Evolutionary conservation across 2,113 vertebrate species (phyloP).

Genomic region (Elephas maximus): DNA sequence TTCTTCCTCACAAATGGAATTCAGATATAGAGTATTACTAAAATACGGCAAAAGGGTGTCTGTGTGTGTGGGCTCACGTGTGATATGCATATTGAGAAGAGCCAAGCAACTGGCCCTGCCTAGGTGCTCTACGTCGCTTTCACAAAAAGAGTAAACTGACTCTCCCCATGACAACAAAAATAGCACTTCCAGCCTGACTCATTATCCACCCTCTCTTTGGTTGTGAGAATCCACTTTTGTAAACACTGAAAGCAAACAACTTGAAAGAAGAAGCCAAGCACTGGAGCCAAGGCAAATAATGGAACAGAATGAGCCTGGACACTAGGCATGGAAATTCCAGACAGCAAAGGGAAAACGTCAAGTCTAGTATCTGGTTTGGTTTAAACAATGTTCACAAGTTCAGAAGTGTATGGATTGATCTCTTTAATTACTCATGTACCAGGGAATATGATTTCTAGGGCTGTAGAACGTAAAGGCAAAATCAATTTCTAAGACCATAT

Average conservation of each 20-base stretch:
- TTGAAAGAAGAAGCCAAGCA: conserved; percentile 62
- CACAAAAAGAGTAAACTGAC: neutral
- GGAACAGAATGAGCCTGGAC: conserved; percentile 66
- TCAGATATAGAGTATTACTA: neutral
- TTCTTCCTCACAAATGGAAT: neutral
- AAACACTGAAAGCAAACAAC: conserved; percentile 73
- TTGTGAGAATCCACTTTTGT: conserved; percentile 68
- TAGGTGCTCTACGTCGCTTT: neutral
- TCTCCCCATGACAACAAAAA: neutral
- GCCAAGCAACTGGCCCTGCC: neutral
- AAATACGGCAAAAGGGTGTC: neutral
- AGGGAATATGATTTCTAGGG: conserved; percentile 49
- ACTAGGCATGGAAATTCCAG: conserved; percentile 66
- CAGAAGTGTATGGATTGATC: conserved; percentile 69
- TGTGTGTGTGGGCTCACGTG: neutral
- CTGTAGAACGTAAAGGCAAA: neutral
- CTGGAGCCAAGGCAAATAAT: conserved; percentile 78
- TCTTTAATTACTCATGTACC: conserved; percentile 53
- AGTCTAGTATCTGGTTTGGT: conserved; percentile 64
- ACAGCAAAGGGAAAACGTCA: conserved; percentile 68
- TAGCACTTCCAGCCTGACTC: conserved; percentile 59
- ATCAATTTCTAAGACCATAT: conserved; percentile 47
- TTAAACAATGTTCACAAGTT: conserved; percentile 73
- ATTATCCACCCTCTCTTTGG: neutral
- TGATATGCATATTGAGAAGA: neutral